Base-by-base conservation (phyloP, 2,797 vertebrate species). In the Phoebastria nigripes region DNA sequence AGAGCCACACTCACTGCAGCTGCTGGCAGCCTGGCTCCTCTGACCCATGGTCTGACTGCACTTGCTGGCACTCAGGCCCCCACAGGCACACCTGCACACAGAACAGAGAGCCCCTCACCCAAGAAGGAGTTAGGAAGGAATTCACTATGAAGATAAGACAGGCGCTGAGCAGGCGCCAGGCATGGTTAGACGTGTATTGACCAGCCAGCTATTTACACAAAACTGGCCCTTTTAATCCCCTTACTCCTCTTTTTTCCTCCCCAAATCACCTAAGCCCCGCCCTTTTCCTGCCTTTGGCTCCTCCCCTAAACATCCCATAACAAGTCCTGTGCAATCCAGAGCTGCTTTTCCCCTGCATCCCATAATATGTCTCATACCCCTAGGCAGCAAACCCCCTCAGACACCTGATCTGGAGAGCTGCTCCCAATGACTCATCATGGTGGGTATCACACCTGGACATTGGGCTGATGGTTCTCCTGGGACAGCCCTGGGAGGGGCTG, bases 401-500 rank as follows among this genome's bases (percentile, higher is more conserved):
- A 25, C n/a, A 69, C 8, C 20, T 49, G 26, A 63, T n/a, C n/a
- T 44, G 31, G 13, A 52, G 42, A 70, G 35, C 33, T 82, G 28
- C 19, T 74, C n/a, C 12, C 8, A 6, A 14, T 46, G 21, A 22
- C 19, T 46, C 11, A 7, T 39, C 12, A 29, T 25, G 10, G 33
- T 86, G 35, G 6, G 11, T 74, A 22, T 51, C 16, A 22, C 22
- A 51, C 18, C 33, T 46, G 15, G 66, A 63, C 13, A 4, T 0
- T n/a, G 59, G 65, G 26, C 17, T 52, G 42, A 54, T 31, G 21
- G 5, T 31, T 78, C 17, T 66, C 74, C 37, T 31, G 41, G 49
- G 39, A 35, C 33, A 65, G 49, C 20, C n/a, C 35, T 26, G 14
- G n/a, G 21, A 69, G 9, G 5, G 6, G 15, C 21, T 0, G 0